These are phyloP conservation scores for Pachypeltis micranthus DNA, from an alignment of 1,140 invertebrate species.

Conservation along the genomic window DNA sequence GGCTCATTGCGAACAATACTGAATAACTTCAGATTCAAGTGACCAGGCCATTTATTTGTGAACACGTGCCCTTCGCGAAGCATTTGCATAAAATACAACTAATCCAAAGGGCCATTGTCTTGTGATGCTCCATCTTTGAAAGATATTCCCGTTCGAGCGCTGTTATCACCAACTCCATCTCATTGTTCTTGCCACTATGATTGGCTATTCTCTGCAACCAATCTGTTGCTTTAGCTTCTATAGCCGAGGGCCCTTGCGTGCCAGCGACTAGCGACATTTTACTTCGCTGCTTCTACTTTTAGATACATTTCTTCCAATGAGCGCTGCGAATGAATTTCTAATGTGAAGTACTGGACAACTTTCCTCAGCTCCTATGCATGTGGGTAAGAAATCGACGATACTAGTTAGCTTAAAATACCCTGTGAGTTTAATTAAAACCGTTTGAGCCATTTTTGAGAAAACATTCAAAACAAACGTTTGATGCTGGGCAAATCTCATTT, in stretches of 20 bases:
- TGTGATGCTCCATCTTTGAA: constrained; percentile 1
- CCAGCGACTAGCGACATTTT: background rate
- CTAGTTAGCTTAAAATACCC: too few relatives aligned
- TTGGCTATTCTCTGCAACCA: background rate
- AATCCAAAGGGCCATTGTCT: constrained; percentile 2
- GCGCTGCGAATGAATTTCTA: too few relatives aligned
- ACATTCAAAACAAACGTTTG: too few relatives aligned
- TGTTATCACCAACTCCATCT: background rate
- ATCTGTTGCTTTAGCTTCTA: background rate
- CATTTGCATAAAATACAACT: constrained; percentile 10
- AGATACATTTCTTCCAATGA: too few relatives aligned
- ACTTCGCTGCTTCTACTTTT: too few relatives aligned
- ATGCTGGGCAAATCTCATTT: too few relatives aligned
- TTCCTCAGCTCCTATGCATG: background rate
- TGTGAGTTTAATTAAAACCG: too few relatives aligned
- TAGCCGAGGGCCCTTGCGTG: background rate
- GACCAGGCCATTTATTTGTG: constrained; percentile 1
- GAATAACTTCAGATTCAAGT: constrained; percentile 2
- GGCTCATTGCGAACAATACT: constrained; percentile 8
- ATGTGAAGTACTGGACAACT: background rate
- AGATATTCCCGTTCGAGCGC: background rate
- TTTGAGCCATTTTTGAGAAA: too few relatives aligned
- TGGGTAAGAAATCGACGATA: background rate
- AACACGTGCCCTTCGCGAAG: background rate
- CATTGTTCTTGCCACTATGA: background rate